Conservation (phyloP, 2,113 vertebrate genomes). For the Nasalis larvatus region DNA sequence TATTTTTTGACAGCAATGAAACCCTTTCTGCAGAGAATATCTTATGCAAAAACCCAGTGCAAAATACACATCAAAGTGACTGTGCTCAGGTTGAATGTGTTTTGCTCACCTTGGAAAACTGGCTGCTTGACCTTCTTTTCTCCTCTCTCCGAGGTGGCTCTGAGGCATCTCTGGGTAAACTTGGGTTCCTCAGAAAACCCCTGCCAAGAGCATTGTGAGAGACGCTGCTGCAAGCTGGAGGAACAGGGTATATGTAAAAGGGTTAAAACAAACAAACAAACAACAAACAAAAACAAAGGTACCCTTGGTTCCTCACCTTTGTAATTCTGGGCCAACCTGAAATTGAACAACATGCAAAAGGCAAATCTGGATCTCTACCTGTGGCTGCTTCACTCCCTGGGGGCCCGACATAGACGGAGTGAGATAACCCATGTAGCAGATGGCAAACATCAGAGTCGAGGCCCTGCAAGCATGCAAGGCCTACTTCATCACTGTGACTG, state of each 20-base stretch:
- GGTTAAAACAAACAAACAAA: neutral
- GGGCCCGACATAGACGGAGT: neutral
- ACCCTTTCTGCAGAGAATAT: neutral
- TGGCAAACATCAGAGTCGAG: neutral
- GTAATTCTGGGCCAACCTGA: neutral
- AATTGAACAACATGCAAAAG: neutral
- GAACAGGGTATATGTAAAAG: neutral
- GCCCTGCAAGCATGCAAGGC: neutral
- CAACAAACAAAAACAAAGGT: neutral
- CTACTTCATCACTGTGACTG: neutral
- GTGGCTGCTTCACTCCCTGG: neutral
- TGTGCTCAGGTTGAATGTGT: neutral
- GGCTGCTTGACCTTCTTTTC: neutral
- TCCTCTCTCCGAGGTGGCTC: neutral
- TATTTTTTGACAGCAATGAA: neutral
- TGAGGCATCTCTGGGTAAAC: neutral
- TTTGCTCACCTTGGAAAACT: neutral
- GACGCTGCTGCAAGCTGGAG: neutral
- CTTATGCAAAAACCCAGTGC: constrained; percentile 26
- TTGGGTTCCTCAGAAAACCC: neutral
- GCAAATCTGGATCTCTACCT: neutral
- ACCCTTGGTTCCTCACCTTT: neutral
- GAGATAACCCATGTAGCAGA: neutral
- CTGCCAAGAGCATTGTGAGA: neutral
- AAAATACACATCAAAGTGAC: neutral